A percentile compares a stretch with the other conserved stretches of the same genome.
These are phyloP conservation scores for Parelbella ahira DNA, from an alignment of 2,888 invertebrate species.

Conservation along the genomic window DNA sequence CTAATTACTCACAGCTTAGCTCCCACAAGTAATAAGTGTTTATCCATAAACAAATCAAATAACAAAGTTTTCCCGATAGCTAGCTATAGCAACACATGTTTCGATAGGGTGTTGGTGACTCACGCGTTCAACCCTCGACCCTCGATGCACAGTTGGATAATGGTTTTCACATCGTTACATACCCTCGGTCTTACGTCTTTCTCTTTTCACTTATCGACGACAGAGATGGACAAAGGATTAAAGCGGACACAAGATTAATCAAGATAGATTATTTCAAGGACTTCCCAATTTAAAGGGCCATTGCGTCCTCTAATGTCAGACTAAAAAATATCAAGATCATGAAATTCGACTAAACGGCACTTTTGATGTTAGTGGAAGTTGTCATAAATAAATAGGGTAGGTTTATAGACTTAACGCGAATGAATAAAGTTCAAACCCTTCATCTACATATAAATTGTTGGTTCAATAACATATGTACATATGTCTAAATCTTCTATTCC, in stretches of 20 bases:
- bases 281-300: slow-evolving; percentile 9
- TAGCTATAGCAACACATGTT: not conserved
- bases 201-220: not conserved
- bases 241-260: slow-evolving; percentile 17
- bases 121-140: slow-evolving; percentile 20
- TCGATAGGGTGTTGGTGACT: slow-evolving; percentile 14
- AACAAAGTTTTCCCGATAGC: not conserved
- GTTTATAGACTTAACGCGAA: no score
- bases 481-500: no score
- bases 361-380: slow-evolving; percentile 1
- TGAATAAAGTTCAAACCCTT: no score
- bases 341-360: no score
- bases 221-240: not conserved
- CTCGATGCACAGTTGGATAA: slow-evolving; percentile 13
- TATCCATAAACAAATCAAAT: no score
- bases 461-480: no score
- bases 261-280: slow-evolving; percentile 20
- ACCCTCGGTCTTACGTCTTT: slow-evolving; percentile 6
- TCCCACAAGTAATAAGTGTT: no score
- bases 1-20: no score
- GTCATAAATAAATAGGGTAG: no score
- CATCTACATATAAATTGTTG: no score
- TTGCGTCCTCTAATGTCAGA: not conserved
- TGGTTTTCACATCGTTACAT: slow-evolving; percentile 22
- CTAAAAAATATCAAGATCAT: no score